phyloP scores from a whole-genome alignment of 2,113 vertebrate genomes.

The Amia ocellicauda region DNA sequence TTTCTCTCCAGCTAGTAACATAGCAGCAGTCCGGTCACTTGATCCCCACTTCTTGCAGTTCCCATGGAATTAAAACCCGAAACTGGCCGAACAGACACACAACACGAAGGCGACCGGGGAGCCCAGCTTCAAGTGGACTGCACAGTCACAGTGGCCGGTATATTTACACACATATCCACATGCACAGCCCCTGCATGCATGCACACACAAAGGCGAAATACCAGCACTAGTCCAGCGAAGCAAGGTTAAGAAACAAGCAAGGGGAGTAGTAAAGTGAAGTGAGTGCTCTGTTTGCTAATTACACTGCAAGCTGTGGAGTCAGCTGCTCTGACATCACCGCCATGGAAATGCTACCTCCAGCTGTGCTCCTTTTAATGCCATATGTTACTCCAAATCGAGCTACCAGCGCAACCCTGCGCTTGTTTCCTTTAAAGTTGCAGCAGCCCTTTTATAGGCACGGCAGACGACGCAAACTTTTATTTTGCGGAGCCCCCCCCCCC shows the following conservation, averaged over 20 bases:
- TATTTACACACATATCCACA: too few relatives aligned
- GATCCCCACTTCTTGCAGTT: constrained; percentile 38
- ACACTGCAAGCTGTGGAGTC: constrained; percentile 90
- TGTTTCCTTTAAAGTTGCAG: constrained; percentile 56
- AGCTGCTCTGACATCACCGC: constrained; percentile 93
- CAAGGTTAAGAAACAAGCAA: constrained; percentile 43
- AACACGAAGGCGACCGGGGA: constrained; percentile 19
- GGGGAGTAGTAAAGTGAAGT: constrained; percentile 56
- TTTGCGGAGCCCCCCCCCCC: too few relatives aligned
- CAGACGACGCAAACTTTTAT: constrained; percentile 20
- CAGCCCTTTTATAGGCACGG: constrained; percentile 39
- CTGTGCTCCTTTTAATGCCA: constrained; percentile 81
- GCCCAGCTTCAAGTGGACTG: constrained; percentile 35
- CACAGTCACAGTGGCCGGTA: constrained; percentile 32
- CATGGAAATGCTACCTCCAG: constrained; percentile 84
- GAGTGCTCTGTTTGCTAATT: constrained; percentile 82
- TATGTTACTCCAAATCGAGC: constrained; percentile 73
- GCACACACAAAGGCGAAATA: constrained; percentile 14
- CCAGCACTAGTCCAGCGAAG: constrained; percentile 39
- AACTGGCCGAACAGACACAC: constrained; percentile 28
- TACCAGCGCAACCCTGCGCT: constrained; percentile 62
- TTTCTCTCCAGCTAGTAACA: constrained; percentile 31
- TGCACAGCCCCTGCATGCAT: constrained; percentile 14
- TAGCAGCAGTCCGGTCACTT: constrained; percentile 30
- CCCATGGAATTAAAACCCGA: constrained; percentile 26